phyloP scores from a whole-genome alignment of 2,888 invertebrate species.

The Neria commutata region DNA sequence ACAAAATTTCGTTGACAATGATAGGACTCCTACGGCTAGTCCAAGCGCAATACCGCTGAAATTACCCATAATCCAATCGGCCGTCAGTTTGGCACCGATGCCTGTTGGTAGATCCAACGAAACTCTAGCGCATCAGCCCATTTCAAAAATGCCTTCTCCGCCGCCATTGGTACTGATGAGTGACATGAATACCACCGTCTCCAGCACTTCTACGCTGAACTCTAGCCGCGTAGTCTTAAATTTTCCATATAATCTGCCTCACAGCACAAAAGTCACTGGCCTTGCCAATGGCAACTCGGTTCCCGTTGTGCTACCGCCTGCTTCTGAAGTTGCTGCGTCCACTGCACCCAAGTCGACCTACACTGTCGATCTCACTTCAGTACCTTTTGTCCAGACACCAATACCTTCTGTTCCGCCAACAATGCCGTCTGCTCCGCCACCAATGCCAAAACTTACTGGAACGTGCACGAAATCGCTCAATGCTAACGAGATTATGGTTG shows the following conservation, averaged over 20 bases:
- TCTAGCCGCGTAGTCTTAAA: background rate
- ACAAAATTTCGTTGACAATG: background rate
- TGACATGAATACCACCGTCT: too few species aligned
- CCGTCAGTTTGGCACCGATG: background rate
- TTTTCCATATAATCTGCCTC: constrained; percentile 9
- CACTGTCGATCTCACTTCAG: background rate
- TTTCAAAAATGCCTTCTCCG: too few species aligned
- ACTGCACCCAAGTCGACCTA: too few species aligned
- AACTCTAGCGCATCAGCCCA: too few species aligned
- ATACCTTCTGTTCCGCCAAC: background rate
- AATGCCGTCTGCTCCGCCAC: background rate
- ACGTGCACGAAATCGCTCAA: constrained; percentile 22
- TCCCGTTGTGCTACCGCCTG: too few species aligned
- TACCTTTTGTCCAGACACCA: too few species aligned
- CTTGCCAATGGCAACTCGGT: too few species aligned
- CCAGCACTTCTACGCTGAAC: background rate
- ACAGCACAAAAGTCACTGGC: constrained; percentile 5
- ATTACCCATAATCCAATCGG: background rate
- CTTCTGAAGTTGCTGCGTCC: too few species aligned
- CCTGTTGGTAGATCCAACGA: too few species aligned
- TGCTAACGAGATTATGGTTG: constrained; percentile 37
- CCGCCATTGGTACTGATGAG: too few species aligned
- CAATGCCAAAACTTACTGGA: constrained; percentile 19
- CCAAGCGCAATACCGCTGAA: too few species aligned
- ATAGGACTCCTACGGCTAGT: background rate